Conservation (phyloP, 2,888 invertebrate genomes). For the Oxystoma pomonae region DNA sequence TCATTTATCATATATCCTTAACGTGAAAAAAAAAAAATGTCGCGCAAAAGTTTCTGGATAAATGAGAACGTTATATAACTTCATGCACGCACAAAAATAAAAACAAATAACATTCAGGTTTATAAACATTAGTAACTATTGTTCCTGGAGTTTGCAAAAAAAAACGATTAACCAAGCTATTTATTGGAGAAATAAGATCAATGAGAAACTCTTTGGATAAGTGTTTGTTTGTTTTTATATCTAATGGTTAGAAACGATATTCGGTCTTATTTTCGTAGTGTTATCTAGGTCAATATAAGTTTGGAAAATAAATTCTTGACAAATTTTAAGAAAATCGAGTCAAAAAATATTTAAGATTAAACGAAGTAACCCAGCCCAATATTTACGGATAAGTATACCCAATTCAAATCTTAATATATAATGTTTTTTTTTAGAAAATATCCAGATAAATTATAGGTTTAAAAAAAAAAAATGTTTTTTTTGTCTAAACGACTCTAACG, state of each 20-base stretch:
- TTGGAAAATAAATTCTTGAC: too few relatives aligned
- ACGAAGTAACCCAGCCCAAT: too few relatives aligned
- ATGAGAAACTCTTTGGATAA: not conserved
- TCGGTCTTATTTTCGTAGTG: not conserved
- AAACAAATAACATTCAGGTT: conserved; percentile 7
- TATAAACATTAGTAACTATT: not conserved
- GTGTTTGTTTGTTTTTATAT: not conserved
- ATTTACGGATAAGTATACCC: too few relatives aligned
- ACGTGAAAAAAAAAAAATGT: conserved; percentile 21
- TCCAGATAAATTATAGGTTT: too few relatives aligned
- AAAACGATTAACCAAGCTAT: conserved; percentile 27
- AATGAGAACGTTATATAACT: conserved; percentile 22
- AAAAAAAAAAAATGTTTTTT: too few relatives aligned
- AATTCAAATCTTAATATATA: too few relatives aligned
- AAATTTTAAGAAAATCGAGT: too few relatives aligned
- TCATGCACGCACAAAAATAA: conserved; percentile 40
- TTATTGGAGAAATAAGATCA: not conserved
- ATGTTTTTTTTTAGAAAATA: too few relatives aligned
- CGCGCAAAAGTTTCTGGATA: conserved; percentile 18
- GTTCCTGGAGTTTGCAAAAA: conserved; percentile 25
- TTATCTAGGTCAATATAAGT: too few relatives aligned
- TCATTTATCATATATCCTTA: not conserved
- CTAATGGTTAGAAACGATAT: not conserved
- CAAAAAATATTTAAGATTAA: too few relatives aligned
- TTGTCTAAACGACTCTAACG: too few relatives aligned